Base-by-base conservation (phyloP, 2,113 vertebrate genomes). In the Hiodon tergisus region DNA sequence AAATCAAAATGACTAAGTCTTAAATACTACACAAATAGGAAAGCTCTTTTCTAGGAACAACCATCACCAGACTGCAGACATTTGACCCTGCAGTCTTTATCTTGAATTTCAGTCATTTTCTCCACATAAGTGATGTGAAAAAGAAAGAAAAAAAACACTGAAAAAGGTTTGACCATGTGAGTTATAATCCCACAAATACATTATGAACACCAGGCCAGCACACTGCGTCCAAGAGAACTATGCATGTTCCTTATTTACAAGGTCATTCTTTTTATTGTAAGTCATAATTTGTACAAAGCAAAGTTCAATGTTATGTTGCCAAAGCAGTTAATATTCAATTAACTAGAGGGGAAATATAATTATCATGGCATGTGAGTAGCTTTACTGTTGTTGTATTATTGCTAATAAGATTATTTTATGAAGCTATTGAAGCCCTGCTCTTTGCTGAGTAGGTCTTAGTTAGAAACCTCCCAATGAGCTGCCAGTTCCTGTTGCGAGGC, bases 231-330 rank as follows among this genome's bases (percentile, higher is more conserved):
- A 67, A 67, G 46, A 63, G 16, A 4, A 53, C 58, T 46, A n/a
- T 31, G 55, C 51, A 76, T 60, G 65, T 69, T 74, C 71, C 31
- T n/a, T 5, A 66, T 54, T 69, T 68, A 66, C 62, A 73, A 73
- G 73, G 79, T 78, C 72, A 74, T 11, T 65, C 16, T 51, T 78
- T 82, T 60, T 51, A 67, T 77, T 73, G 57, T 72, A 80, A 69
- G 70, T 69, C n/a, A 67, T 82, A 81, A 82, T 76, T 83, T 77
- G 65, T 53, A 71, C 47, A 78, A 72, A 75, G 72, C 67, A 71
- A 76, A 51, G 57, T 81, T 77, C 67, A 69, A 66, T 78, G 65
- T 66, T 69, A 76, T 74, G 54, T 77, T 62, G 46, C 62, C 66
- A 75, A 69, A 54, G 63, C 76, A 77, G 46, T 73, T 74, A 59